Percentiles rank a stretch among this genome's conserved stretches.
phyloP scores from a whole-genome alignment of 1,140 invertebrate species.

The Panagrolaimus sp. region DNA sequence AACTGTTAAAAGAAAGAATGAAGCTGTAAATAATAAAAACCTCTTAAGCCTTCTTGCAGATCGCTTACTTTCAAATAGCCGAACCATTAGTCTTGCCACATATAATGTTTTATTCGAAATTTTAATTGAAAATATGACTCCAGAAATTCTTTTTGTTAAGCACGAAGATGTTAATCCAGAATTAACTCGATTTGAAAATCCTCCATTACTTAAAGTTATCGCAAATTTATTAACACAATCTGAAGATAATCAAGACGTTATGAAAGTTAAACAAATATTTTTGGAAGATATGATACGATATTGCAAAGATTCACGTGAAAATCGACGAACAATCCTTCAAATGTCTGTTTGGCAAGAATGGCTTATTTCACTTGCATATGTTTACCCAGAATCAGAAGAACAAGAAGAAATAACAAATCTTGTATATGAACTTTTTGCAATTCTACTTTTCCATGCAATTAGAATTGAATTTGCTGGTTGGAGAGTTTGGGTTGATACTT shows the following conservation, averaged over 20 bases:
- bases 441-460: constrained; percentile 96
- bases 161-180: constrained; percentile 66
- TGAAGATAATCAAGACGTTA: constrained; percentile 78
- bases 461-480: constrained; percentile 99
- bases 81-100: constrained; percentile 76
- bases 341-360: constrained; percentile 99
- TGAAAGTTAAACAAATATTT: constrained; percentile 86
- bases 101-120: constrained; percentile 99
- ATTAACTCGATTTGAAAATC: constrained; percentile 89
- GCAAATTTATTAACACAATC: constrained; percentile 92
- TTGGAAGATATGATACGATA: constrained; percentile 91
- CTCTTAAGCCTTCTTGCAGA: constrained; percentile 91
- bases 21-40: constrained; percentile 96
- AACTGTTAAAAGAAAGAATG: constrained; percentile 92
- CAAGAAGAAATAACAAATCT: constrained; percentile 94
- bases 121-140: constrained; percentile 86
- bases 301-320: constrained; percentile 94
- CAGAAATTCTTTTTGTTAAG: constrained; percentile 72
- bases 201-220: constrained; percentile 95
- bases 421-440: constrained; percentile 92
- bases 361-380: constrained; percentile 96
- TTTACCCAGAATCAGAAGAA: constrained; percentile 86
- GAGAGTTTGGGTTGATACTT: constrained; percentile 98
- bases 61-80: constrained; percentile 78
- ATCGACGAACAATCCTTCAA: constrained; percentile 85